These are phyloP conservation scores for Anableps anableps DNA, from an alignment of 2,797 vertebrate species.

Conservation along the genomic window DNA sequence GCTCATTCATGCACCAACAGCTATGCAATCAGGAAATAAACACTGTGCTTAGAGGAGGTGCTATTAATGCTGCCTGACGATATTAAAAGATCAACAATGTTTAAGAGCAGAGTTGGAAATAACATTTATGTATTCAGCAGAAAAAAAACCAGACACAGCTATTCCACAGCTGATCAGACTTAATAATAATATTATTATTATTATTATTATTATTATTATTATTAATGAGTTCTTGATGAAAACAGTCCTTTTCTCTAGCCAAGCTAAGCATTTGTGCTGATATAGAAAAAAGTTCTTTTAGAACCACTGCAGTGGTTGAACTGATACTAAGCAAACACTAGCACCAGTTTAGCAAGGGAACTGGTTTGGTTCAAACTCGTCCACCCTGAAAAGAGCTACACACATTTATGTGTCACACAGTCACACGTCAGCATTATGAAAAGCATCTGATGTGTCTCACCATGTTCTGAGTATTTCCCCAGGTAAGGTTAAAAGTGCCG, in stretches of 20 bases:
- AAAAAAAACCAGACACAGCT: too few relatives aligned
- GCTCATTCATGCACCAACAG: neutral
- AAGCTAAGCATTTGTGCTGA: neutral
- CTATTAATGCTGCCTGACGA: neutral
- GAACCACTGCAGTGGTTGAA: too few relatives aligned
- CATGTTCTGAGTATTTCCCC: constrained; percentile 83
- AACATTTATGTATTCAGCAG: too few relatives aligned
- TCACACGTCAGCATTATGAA: neutral
- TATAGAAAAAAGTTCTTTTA: neutral
- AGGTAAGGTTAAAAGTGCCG: constrained; percentile 90
- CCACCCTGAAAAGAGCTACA: neutral
- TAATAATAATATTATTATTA: neutral
- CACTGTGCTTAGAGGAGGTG: neutral
- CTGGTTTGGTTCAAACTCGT: neutral
- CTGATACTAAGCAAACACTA: neutral
- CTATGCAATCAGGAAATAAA: neutral
- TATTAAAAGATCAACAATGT: neutral
- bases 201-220: neutral
- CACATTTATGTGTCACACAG: neutral
- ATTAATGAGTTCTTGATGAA: neutral
- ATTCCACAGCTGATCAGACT: neutral
- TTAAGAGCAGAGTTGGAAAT: neutral
- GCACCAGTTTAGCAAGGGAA: neutral
- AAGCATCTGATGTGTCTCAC: constrained; percentile 69
- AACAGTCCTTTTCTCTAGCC: neutral